Base-by-base conservation (phyloP, 1,140 invertebrate species). In the Acyrthosiphon pisum region DNA sequence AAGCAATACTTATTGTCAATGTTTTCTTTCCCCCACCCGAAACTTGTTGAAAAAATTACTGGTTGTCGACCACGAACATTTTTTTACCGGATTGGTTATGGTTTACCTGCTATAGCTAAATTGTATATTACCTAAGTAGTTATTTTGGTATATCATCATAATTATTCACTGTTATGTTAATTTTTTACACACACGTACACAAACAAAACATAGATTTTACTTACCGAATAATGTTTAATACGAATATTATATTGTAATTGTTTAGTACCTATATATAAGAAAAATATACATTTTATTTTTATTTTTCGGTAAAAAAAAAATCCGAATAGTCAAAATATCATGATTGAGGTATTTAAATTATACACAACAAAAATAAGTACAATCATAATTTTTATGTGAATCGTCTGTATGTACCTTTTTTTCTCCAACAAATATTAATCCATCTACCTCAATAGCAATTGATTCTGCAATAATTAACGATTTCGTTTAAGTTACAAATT, bases 391-490 rank as follows among this genome's bases (percentile, higher is more conserved):
- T 48, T 88, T 48, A 91, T 60, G 90, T 92, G n/a, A 50, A 53
- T 91, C 8, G 22, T 46, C 30, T 81, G 18, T 56, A 37, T 84
- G 22, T 84, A 83, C 50, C 37, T 83, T 53, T 84, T 50, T 91
- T 48, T 76, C n/a, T 90, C 18, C 88, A 1, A 53, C 35, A 37
- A 89, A 89, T 46, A 89, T 48, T 81, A 53, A 41, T 86, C 18
- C 91, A 86, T 44, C 91, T 93, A 93, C 91, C 91, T 93, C 91
- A 93, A 86, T 93, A 92, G 41, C 20, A 41, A 90, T 83, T 83
- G 48, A 86, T 86, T 84, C 23, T 44, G 91, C 91, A 86, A 93
- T 92, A 81, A 92, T 92, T 81, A 81, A 91, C 87, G 20, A 37
- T 76, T 90, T 22, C 46, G 48, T 50, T 53, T 90, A 90, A 90